Evolutionary conservation across 2,797 vertebrate genomes (phyloP).

Genomic region (Ctenosaura bakeri): DNA sequence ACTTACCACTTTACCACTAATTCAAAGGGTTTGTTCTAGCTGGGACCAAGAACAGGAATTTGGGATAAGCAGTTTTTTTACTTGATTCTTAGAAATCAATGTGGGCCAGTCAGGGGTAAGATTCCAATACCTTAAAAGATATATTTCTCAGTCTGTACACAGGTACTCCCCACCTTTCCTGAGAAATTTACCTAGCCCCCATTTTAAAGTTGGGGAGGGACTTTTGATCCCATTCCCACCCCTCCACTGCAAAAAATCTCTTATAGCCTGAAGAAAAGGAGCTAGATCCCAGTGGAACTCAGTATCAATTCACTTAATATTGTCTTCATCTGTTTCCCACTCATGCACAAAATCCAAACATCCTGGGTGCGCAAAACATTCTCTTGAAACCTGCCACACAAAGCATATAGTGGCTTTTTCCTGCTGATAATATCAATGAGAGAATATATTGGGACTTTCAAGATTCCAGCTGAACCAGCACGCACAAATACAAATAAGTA

Average conservation of each 20-base stretch:
- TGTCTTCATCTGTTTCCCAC: not conserved
- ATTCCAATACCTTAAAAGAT: not conserved
- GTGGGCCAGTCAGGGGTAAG: not conserved
- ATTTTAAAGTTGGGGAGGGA: not conserved
- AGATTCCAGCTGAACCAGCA: constrained; percentile 33
- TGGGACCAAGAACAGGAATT: too few relatives aligned
- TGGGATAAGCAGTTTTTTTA: too few relatives aligned
- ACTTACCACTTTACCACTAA: too few relatives aligned
- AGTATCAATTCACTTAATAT: not conserved
- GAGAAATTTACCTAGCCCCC: not conserved
- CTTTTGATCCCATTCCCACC: not conserved
- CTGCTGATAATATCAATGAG: not conserved
- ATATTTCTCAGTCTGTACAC: not conserved
- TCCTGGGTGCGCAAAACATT: not conserved
- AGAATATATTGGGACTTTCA: not conserved
- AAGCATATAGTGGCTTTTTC: not conserved
- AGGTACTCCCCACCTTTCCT: not conserved
- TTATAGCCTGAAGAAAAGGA: not conserved
- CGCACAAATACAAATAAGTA: constrained; percentile 31
- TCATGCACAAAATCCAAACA: not conserved
- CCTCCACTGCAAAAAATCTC: not conserved
- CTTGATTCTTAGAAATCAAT: not conserved
- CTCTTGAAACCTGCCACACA: not conserved
- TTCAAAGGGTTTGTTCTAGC: too few relatives aligned
- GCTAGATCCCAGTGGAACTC: not conserved